Evolutionary conservation across 2,888 invertebrate species (phyloP), one percentile per base, ranked within the genome.

Genomic region (Hirtodrosophila duncani): DNA sequence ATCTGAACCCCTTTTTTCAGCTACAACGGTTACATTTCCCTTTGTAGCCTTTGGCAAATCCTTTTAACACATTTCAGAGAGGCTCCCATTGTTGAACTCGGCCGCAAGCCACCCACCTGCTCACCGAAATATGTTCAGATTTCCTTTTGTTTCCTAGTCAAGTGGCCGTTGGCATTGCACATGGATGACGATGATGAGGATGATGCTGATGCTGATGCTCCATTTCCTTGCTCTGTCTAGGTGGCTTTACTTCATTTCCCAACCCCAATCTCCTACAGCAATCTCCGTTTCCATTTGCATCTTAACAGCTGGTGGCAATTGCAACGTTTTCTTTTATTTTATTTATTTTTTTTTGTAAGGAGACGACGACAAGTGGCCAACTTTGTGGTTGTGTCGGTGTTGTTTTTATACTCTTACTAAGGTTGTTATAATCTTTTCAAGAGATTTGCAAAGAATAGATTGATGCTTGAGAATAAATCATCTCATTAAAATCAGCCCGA

Each of bases 331-430:
- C 67, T 48, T 46, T 52, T 65, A 51, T 69, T n/a, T n/a, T n/a
- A n/a, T n/a, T n/a, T n/a, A n/a, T n/a, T n/a, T n/a, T n/a, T n/a
- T n/a, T n/a, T n/a, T n/a, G n/a, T n/a, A n/a, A n/a, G n/a, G n/a
- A n/a, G 52, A 55, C 51, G 67, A 55, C 52, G 75, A 55, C 72
- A 71, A 71, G 80, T 80, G 65, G 61, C 27, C 51, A 41, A 18
- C 30, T 42, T 49, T 75, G 49, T 37, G 61, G 60, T 30, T 50
- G 46, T 17, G 30, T 18, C 31, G 29, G 27, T 16, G 31, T 7
- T 37, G 13, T 16, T 33, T 23, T n/a, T n/a, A n/a, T n/a, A n/a
- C n/a, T n/a, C n/a, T n/a, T n/a, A n/a, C n/a, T n/a, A n/a, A n/a
- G n/a, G n/a, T n/a, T n/a, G n/a, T n/a, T n/a, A n/a, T n/a, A n/a